Evolutionary conservation across 2,113 vertebrate species (phyloP), one percentile per base, ranked within the genome.

Genomic region (Dasypus novemcinctus): DNA sequence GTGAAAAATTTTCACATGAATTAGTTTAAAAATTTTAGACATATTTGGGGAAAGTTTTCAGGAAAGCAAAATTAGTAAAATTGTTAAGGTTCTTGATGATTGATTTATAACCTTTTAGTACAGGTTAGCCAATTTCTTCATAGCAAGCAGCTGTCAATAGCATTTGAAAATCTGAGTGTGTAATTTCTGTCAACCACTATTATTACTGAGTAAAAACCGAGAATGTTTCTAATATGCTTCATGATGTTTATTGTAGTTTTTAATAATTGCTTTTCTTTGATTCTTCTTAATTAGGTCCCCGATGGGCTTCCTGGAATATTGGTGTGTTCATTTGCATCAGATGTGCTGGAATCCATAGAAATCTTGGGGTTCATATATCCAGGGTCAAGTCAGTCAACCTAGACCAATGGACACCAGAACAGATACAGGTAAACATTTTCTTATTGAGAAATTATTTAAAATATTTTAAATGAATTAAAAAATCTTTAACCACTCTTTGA

Each of bases 301-400:
- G 99, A 97, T 99, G 99, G 99, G 99, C 99, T 27, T 99, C 99
- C 92, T 99, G 99, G 99, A 99, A 99, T 97, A 99, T 99, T 2
- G 99, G 99, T 63, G 99, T 99, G 90, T 99, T 99, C 98, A 99
- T 99, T 98, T 99, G 99, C 94, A 99, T 99, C 98, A 99, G 99
- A 98, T 99, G 99, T 97, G 99, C 99, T 88, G 99, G 99, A 94
- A 99, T 99, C 98, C 99, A 99, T 98, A 98, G 99, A 93, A 99
- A 99, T 98, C 98, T 99, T 97, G 99, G 99, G 1, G 99, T 99
- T 96, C 99, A 99, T 98, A 99, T 99, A 99, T 99, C 99, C 97
- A 99, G 99, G 88, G 99, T 99, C 74, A 99, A 99, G 84, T 99
- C 99, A 91, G 99, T 99, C 98, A 99, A 99, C 97, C 98, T 99